Base-by-base conservation (phyloP, 1,140 invertebrate genomes). In the Drosophila saltans region DNA sequence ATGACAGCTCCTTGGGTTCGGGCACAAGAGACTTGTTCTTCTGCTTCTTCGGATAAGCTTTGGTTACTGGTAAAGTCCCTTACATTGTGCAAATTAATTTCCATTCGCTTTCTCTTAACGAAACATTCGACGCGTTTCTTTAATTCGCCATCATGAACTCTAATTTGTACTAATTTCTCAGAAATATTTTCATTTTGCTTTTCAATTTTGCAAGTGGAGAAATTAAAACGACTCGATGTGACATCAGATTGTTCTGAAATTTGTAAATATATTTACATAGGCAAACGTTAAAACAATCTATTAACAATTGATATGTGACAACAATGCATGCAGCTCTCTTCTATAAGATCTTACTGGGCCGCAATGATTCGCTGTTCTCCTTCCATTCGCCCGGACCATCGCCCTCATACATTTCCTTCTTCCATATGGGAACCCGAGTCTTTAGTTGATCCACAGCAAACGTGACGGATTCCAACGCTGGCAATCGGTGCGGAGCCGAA, bases 381-480 rank as follows among this genome's bases (percentile, higher is more conserved):
- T 97, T 97, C 96, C 96, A 97, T 30, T 79, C 83, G 33, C 72
- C 66, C 5, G 93, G 80, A 10, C 93, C 90, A 8, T 93, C 91
- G 65, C 94, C 94, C 40, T 94, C 94, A 93, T 98, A 99, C 16
- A 97, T 93, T 94, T 99, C 98, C 92, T 98, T 98, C 93, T 99
- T 99, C 98, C 98, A 99, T 67, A 99, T 98, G 2, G 98, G 98
- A 58, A 99, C 97, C 11, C 93, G 94, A 45, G 95, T 94, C 93
- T 99, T 99, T 0, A 99, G 92, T 70, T 94, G 93, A 83, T 99
- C 95, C 67, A 99, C 98, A 67, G 96, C 96, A 93, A 94, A 96
- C 56, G 96, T 94, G 0, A 98, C 96, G 41, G 97, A 97, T 84
- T 96, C 94, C 4, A 99, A 92, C 4, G 97, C 96, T 66, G 97